Evolutionary conservation across 1,140 invertebrate species (phyloP), one percentile per base, ranked within the genome.

Genomic region (Mercenaria mercenaria): DNA sequence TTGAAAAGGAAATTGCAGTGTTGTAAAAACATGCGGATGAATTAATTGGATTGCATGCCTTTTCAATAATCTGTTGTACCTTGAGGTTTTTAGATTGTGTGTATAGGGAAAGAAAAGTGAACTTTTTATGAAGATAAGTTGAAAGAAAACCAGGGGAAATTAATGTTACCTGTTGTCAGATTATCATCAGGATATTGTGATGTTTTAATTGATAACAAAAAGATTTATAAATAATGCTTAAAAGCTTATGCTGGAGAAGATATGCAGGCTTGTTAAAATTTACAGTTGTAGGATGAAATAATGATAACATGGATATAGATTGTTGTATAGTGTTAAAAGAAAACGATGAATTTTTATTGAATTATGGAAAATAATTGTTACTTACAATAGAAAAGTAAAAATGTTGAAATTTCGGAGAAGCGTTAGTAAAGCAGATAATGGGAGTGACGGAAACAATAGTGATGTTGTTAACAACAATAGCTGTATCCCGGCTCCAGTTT

Each of bases 401-500:
- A 85, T 85, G 83, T 85, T 85, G 50, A 85, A 85, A 39, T 85
- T 85, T 41, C 83, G 83, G 20, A 69, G 83, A 74, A 85, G 83
- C 76, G 83, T 26, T 20, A 34, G 50, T 56, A 85, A 59, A 52
- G 43, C 47, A n/a, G 83, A 85, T 23, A 72, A 85, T 69, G 4
- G 39, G n/a, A 59, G n/a, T 20, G 29, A 56, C 0, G 83, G 83
- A 3, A 56, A 37, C 32, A 52, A 56, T 29, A 56, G 34, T 74
- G 83, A 74, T 74, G 64, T 74, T 50, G 69, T 74, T 47, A 85
- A 85, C 83, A 85, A 85, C 47, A 69, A 67, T n/a, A 74, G 39
- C 59, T 47, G 15, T 56, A 32, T 20, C 52, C 15, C 11, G 8
- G 10, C 37, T 41, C 32, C 56, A 26, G 43, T 23, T 20, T 32